Percentiles rank a stretch among this genome's conserved stretches.
Evolutionary conservation across 2,888 invertebrate genomes (phyloP).

Genomic region (Ormyrus nitidulus): DNA sequence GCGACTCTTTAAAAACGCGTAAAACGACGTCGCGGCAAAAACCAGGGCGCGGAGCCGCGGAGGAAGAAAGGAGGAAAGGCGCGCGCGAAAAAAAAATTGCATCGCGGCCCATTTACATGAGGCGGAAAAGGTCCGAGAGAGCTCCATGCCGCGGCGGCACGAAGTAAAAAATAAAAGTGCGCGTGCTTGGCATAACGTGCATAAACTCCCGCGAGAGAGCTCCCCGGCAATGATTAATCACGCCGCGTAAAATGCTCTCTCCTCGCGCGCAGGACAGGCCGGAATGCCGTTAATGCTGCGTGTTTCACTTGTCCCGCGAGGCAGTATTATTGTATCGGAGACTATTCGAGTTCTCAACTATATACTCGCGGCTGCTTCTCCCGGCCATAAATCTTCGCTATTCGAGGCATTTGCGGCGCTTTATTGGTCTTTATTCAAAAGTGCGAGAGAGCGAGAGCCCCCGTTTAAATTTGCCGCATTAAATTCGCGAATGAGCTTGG

Average conservation of each 20-base stretch:
- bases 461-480: no score
- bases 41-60: background rate
- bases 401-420: no score
- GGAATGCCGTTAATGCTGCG: constrained; percentile 44
- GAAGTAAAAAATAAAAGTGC: constrained; percentile 33
- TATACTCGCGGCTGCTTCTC: background rate
- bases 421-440: no score
- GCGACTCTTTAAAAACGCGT: no score
- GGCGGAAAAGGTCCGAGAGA: constrained; percentile 2
- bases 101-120: background rate
- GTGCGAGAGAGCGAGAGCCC: no score
- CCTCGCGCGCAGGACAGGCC: background rate
- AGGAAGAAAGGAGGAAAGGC: background rate
- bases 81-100: constrained; percentile 25
- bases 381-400: no score
- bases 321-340: constrained; percentile 29
- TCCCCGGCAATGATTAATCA: constrained; percentile 41
- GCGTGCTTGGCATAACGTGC: constrained; percentile 33
- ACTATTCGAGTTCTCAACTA: constrained; percentile 37
- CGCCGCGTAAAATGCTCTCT: constrained; percentile 28
- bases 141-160: background rate
- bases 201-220: constrained; percentile 9
- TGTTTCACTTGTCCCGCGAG: constrained; percentile 22
- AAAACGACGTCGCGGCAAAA: no score
- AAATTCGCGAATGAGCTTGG: no score